phyloP scores from a whole-genome alignment of 2,888 invertebrate species.

The Phragmatobia fuliginosa region DNA sequence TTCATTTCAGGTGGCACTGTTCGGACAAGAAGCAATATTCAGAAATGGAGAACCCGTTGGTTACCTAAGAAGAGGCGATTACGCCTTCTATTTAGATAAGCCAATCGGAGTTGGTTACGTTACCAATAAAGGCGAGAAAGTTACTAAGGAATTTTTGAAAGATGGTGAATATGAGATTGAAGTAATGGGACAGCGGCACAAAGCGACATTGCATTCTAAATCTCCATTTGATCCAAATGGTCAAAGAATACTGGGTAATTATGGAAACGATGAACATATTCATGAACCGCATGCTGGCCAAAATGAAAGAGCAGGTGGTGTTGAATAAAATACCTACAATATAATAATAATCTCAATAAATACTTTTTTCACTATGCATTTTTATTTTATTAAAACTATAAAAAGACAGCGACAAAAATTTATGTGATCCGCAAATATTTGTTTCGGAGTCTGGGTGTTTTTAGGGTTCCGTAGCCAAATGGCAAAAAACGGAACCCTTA shows the following conservation, averaged over 20 bases:
- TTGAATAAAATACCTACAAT: constrained; percentile 68
- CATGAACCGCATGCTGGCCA: constrained; percentile 81
- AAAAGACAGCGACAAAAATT: no score
- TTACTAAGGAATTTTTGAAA: constrained; percentile 89
- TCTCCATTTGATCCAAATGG: constrained; percentile 95
- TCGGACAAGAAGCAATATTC: constrained; percentile 95
- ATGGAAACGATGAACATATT: constrained; percentile 82
- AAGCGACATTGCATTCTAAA: constrained; percentile 89
- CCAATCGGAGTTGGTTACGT: constrained; percentile 88
- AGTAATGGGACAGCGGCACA: constrained; percentile 91
- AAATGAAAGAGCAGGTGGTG: constrained; percentile 81
- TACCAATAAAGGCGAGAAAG: constrained; percentile 84
- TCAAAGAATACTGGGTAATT: constrained; percentile 90
- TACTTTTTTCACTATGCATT: no score
- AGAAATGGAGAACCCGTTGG: constrained; percentile 92
- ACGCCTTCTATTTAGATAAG: constrained; percentile 87
- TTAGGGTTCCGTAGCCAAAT: no score
- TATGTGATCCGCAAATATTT: no score
- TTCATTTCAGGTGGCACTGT: constrained; percentile 88
- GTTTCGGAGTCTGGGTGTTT: no score
- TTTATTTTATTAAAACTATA: no score
- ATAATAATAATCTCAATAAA: constrained; percentile 61
- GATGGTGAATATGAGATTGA: constrained; percentile 93
- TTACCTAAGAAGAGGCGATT: constrained; percentile 93
- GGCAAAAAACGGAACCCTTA: no score